A percentile compares a stretch with the other conserved stretches of the same genome.
phyloP scores from a whole-genome alignment of 2,888 invertebrate species.

The Pandemis corylana region DNA sequence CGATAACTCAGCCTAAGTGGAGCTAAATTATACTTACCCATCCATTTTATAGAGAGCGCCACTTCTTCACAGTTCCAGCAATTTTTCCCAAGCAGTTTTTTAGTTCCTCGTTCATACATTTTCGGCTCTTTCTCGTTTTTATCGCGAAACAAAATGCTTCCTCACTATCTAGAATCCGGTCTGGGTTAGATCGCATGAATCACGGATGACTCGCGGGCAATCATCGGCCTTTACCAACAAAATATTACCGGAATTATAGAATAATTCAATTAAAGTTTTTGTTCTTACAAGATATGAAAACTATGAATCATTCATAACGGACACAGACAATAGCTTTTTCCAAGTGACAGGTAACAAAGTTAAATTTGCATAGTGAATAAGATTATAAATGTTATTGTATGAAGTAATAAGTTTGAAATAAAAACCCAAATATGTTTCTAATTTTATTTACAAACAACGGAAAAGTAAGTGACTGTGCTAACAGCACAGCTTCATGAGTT shows the following conservation, averaged over 20 bases:
- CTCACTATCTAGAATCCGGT: constrained; percentile 12
- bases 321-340: constrained; percentile 1
- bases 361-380: neutral
- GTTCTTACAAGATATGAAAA: constrained; percentile 6
- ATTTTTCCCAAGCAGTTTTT: too few relatives aligned
- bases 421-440: neutral
- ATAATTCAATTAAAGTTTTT: constrained; percentile 19
- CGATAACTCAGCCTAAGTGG: too few relatives aligned
- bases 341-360: neutral
- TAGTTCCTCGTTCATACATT: too few relatives aligned
- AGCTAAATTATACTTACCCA: too few relatives aligned
- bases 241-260: constrained; percentile 11
- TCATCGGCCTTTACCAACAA: constrained; percentile 4
- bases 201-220: constrained; percentile 27
- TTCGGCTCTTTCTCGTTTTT: neutral
- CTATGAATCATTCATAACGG: constrained; percentile 15
- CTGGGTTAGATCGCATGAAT: constrained; percentile 26
- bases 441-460: too few relatives aligned
- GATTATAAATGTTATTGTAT: neutral
- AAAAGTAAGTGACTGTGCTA: too few relatives aligned
- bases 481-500: too few relatives aligned
- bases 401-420: neutral
- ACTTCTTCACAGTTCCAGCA: too few relatives aligned
- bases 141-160: neutral
- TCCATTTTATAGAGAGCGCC: too few relatives aligned